Evolutionary conservation across 1,140 invertebrate species (phyloP), one percentile per base, ranked within the genome.

Genomic region (Leptoteleia sp.): DNA sequence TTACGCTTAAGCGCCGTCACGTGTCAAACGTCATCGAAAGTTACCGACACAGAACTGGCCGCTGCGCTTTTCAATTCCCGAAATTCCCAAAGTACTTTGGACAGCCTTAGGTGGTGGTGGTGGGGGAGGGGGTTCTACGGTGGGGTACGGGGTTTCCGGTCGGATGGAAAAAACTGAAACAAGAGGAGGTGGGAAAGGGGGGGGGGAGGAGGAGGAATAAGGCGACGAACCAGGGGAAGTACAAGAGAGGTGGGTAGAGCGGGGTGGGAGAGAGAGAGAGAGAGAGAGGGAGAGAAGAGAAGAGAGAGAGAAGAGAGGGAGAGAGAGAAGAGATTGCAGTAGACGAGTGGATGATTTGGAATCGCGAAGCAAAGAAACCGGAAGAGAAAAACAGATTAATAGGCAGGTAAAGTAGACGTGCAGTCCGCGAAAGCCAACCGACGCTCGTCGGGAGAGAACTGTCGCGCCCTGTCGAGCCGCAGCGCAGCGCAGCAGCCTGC

Each of bases 401-500:
- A 61, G 54, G 37, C 61, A 67, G 61, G 19, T 13, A n/a, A 31
- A 52, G 27, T 59, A 57, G 70, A 55, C 40, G 31, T 22, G 64
- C 50, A 61, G 64, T 48, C 64, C 76, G 80, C 83, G 86, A 85
- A 79, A 83, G 76, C 82, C 76, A 80, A 75, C 83, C 83, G 81
- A 81, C 84, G 83, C 80, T 85, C 80, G 85, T 86, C 82, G 87
- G 82, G 82, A 82, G 82, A 85, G 87, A 85, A 89, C 88, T 89
- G 88, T 88, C 88, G 87, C 86, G 87, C 87, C 87, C 76, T 78
- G 76, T 72, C 86, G 88, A 89, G 85, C 84, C 85, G 87, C 88
- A 89, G 88, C 87, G 82, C 88, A 83, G 87, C 85, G 87, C 88
- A 89, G 88, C 88, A 89, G 87, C 86, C 86, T 85, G 88, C 88